Percentiles rank a stretch among this genome's conserved stretches.
These are phyloP conservation scores for Rhineura floridana DNA, from an alignment of 2,113 vertebrate species.

Conservation along the genomic window DNA sequence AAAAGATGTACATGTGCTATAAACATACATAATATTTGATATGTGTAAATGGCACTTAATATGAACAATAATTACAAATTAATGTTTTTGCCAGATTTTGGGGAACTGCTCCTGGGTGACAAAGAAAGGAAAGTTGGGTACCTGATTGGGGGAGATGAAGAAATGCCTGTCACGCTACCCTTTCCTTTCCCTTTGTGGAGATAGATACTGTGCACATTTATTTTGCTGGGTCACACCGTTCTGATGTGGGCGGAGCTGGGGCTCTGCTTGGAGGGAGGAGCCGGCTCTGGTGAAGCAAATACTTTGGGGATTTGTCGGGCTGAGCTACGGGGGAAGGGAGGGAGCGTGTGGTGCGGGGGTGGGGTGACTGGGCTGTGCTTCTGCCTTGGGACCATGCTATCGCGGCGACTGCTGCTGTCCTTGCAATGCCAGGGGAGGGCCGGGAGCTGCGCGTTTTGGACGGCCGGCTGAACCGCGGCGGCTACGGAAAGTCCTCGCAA, in stretches of 20 bases:
- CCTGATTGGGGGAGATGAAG: neutral
- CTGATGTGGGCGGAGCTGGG: neutral
- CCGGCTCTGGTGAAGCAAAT: neutral
- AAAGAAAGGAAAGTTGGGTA: neutral
- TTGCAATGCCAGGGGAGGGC: neutral
- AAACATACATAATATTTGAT: too few relatives aligned
- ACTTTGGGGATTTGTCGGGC: neutral
- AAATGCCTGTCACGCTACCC: neutral
- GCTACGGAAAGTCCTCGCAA: neutral
- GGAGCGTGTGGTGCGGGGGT: neutral
- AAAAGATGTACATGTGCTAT: too few relatives aligned
- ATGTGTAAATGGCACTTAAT: neutral
- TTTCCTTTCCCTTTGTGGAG: neutral
- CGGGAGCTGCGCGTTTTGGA: neutral
- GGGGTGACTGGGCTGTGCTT: neutral
- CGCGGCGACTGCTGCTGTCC: neutral
- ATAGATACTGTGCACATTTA: neutral
- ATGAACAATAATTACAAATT: neutral
- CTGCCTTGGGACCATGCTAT: neutral
- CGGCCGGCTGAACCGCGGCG: neutral
- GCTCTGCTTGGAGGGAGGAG: too few relatives aligned
- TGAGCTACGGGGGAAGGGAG: fast-evolving
- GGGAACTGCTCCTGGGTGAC: too few relatives aligned
- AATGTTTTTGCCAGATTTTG: neutral
- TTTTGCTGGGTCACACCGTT: neutral